Percentiles rank a stretch among this genome's conserved stretches.
Conservation (phyloP, 2,113 vertebrate genomes). For the Tragelaphus buxtoni region DNA sequence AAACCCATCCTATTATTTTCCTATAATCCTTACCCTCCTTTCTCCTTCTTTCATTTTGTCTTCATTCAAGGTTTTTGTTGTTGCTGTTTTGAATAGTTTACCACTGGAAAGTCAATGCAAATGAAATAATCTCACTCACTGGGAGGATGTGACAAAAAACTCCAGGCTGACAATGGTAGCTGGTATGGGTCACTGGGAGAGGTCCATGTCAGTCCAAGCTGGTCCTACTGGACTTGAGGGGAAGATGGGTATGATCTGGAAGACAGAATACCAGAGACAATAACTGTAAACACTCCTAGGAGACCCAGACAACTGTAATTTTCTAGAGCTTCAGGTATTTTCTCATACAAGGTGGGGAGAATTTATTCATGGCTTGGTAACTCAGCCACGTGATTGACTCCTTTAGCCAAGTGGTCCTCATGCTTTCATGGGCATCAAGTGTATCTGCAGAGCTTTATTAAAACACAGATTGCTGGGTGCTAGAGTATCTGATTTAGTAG, state of each 20-base stretch:
- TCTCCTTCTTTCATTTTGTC: background rate
- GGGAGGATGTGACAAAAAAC: background rate
- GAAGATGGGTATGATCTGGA: background rate
- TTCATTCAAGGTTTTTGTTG: background rate
- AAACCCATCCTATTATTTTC: background rate
- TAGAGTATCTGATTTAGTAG: background rate
- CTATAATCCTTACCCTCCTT: fast-evolving
- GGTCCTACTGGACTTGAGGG: background rate
- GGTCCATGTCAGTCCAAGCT: too few relatives aligned
- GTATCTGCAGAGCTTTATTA: background rate
- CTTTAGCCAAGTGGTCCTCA: background rate
- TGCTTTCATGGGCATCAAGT: background rate
- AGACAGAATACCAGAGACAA: background rate
- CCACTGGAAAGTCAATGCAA: background rate
- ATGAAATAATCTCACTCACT: background rate
- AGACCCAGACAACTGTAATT: background rate
- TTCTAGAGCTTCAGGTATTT: background rate
- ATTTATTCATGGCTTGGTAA: background rate
- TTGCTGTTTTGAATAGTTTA: background rate
- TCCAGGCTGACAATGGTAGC: background rate
- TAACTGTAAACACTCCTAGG: background rate
- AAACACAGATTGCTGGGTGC: background rate
- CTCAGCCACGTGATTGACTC: background rate
- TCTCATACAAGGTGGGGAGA: background rate
- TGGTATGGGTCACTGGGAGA: background rate